phyloP scores from a whole-genome alignment of 2,113 vertebrate genomes.

The Chaenocephalus aceratus region DNA sequence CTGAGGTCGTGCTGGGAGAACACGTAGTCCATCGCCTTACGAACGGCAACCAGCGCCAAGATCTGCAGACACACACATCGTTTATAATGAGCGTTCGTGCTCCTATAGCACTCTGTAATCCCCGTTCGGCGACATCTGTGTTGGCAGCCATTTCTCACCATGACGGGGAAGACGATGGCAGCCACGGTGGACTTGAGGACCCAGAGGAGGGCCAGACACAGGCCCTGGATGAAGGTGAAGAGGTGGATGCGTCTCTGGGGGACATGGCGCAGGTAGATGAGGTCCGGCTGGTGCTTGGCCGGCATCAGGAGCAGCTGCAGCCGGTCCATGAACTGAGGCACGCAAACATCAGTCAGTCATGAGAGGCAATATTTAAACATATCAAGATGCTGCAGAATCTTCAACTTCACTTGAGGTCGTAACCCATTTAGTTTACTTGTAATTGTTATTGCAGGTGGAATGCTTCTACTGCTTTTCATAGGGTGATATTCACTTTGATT shows the following conservation, averaged over 20 bases:
- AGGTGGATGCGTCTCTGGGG: slow-evolving; percentile 95
- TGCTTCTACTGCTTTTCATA: too few relatives aligned
- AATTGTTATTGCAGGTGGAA: too few relatives aligned
- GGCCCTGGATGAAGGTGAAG: slow-evolving; percentile 95
- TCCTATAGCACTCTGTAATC: neutral
- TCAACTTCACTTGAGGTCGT: neutral
- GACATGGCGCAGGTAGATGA: slow-evolving; percentile 97
- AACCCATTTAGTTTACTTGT: neutral
- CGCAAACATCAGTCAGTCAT: neutral
- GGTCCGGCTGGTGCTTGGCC: slow-evolving; percentile 97
- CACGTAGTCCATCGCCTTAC: slow-evolving; percentile 98
- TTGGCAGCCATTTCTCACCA: slow-evolving; percentile 85
- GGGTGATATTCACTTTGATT: too few relatives aligned
- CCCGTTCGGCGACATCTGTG: neutral
- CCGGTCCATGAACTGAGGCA: slow-evolving; percentile 96
- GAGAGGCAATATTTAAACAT: neutral
- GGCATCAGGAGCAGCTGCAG: slow-evolving; percentile 97
- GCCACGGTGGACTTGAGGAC: slow-evolving; percentile 98
- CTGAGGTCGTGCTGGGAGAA: slow-evolving; percentile 98
- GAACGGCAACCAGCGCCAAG: slow-evolving; percentile 94
- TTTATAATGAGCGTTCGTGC: neutral
- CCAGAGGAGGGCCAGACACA: slow-evolving; percentile 96
- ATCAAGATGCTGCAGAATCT: neutral
- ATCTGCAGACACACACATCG: slow-evolving; percentile 81
- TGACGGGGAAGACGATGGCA: slow-evolving; percentile 97